Evolutionary conservation across 2,888 invertebrate species (phyloP).

Genomic region (Sinelater perroti): DNA sequence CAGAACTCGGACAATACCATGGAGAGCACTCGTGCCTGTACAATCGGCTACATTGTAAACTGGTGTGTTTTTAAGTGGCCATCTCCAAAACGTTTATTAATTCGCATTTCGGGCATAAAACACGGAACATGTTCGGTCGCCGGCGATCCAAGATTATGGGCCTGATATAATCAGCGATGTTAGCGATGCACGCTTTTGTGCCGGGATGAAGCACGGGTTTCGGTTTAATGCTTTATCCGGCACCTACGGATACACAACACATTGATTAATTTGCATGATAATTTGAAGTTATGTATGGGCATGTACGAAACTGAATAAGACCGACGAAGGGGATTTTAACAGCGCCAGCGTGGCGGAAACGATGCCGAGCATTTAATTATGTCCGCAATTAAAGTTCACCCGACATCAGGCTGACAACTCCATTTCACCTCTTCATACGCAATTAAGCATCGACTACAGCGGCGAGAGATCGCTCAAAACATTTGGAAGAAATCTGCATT

Average conservation of each 20-base stretch:
- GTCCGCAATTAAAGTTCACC: too few relatives aligned
- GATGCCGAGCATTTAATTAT: too few relatives aligned
- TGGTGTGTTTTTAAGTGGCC: background rate
- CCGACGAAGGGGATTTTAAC: too few relatives aligned
- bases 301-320: too few relatives aligned
- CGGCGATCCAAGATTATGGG: conserved; percentile 37
- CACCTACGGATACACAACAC: conserved; percentile 21
- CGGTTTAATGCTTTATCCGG: conserved; percentile 21
- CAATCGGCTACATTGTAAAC: background rate
- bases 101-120: conserved; percentile 30
- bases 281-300: conserved; percentile 21
- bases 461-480: too few relatives aligned
- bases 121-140: conserved; percentile 31
- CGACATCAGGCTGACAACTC: too few relatives aligned
- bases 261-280: conserved; percentile 24
- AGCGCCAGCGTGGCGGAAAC: too few relatives aligned
- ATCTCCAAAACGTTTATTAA: conserved; percentile 6
- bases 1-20: too few relatives aligned
- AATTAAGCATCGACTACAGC: too few relatives aligned
- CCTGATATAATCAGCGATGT: conserved; percentile 20
- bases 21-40: too few relatives aligned
- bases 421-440: too few relatives aligned
- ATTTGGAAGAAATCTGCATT: too few relatives aligned
- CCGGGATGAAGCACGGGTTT: conserved; percentile 17
- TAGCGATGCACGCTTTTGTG: conserved; percentile 20